A percentile compares a stretch with the other conserved stretches of the same genome.
These are phyloP conservation scores for Chlorocebus sabaeus DNA, from an alignment of 2,113 vertebrate genomes.

Conservation along the genomic window DNA sequence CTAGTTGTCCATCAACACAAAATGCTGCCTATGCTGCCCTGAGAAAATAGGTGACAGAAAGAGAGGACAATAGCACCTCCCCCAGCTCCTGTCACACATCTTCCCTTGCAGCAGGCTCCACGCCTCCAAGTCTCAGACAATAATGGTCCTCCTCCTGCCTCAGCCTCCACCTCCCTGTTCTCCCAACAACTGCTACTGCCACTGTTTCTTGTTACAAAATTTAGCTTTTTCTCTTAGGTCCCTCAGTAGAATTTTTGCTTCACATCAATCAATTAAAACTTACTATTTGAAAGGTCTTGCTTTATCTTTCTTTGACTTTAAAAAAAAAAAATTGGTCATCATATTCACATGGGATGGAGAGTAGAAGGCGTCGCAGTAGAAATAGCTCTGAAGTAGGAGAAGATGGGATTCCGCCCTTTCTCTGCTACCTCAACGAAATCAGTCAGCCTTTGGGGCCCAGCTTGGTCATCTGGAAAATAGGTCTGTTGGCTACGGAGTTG, in stretches of 20 bases:
- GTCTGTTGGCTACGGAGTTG: background rate
- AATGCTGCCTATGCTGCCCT: background rate
- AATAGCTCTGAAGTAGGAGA: background rate
- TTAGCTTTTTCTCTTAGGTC: background rate
- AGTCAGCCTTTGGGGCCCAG: background rate
- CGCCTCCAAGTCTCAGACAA: background rate
- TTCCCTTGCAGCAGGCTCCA: background rate
- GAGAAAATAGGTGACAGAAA: background rate
- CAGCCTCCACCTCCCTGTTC: background rate
- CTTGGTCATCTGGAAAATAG: background rate
- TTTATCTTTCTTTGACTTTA: background rate
- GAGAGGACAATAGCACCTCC: background rate
- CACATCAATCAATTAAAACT: background rate
- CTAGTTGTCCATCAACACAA: background rate
- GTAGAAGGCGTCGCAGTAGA: background rate
- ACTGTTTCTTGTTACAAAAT: accelerated
- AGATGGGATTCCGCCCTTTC: background rate
- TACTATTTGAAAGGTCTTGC: background rate
- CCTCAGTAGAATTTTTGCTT: background rate
- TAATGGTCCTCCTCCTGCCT: accelerated
- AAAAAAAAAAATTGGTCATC: background rate
- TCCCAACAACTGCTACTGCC: background rate
- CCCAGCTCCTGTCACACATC: background rate
- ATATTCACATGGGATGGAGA: accelerated
- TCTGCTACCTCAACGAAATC: background rate